Conservation (phyloP, 64 coral and sea anemone species). For the Exaiptasia diaphana region DNA sequence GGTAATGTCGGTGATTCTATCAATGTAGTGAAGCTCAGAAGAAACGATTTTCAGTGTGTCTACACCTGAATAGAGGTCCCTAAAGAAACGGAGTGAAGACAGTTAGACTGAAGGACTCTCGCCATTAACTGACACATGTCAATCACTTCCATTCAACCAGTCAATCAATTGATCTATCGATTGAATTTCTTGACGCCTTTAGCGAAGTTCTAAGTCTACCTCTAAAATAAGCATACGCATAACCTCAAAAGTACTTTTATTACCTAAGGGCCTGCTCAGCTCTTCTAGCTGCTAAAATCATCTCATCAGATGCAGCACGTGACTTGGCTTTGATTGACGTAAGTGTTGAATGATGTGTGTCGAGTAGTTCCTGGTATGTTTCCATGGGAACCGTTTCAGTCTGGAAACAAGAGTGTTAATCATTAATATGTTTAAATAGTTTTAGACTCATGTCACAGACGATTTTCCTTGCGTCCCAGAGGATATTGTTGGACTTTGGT, state of each 20-base stretch:
- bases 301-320: slow-evolving; percentile 66
- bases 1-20: slow-evolving; percentile 87
- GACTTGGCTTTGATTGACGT: slow-evolving; percentile 69
- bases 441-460: neutral
- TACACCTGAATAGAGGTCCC: slow-evolving; percentile 57
- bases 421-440: neutral
- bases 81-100: too few relatives aligned
- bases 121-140: too few relatives aligned
- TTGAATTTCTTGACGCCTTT: too few relatives aligned
- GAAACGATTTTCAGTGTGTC: slow-evolving; percentile 79
- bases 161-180: too few relatives aligned
- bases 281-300: slow-evolving; percentile 66
- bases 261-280: slow-evolving; percentile 81
- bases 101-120: too few relatives aligned
- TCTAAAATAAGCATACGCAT: too few relatives aligned
- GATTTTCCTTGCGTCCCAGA: neutral
- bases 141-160: too few relatives aligned
- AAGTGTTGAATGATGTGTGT: slow-evolving; percentile 72
- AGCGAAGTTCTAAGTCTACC: too few relatives aligned
- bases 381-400: slow-evolving; percentile 71
- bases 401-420: slow-evolving; percentile 5
- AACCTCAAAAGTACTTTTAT: neutral
- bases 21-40: slow-evolving; percentile 77
- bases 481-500: neutral
- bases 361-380: slow-evolving; percentile 72